Base-by-base conservation (phyloP, 2,888 invertebrate genomes). In the Ectemnius continuus region DNA sequence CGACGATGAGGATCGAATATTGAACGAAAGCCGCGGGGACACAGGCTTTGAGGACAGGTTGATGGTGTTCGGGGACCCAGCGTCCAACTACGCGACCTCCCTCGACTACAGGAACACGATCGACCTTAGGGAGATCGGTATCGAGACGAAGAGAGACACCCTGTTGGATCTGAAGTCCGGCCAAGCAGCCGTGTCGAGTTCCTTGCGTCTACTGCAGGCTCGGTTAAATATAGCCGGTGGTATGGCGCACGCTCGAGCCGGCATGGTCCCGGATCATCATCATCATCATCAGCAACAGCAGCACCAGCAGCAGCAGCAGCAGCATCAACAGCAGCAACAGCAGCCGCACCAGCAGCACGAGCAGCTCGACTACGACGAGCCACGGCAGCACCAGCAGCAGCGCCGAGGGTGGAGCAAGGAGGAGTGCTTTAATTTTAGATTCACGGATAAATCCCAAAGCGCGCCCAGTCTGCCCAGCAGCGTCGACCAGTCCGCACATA, bases 21-120 rank as follows among this genome's bases (percentile, higher is more conserved):
- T 92, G 93, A 88, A 79, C 92, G 92, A 47, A 91, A 92, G 70
- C 91, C 93, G 93, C 85, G 36, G 36, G 36, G 78, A 89, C 70
- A 88, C 86, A 67, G 84, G 87, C 82, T 78, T 89, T 87, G 75
- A 90, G 81, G 84, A 91, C 76, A 84, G 88, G 57, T 70, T 89
- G 56, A 79, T 88, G 73, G 82, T 89, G 66, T 88, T 92, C 88
- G 76, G 91, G 76, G 84, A 91, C 82, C 80, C 83, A 0, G 78
- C 70, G 14, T 67, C 78, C 57, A 86, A 82, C 66, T 86, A 87
- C 67, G 81, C 86, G 18, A 88, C 88, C 18, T 88, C 89, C 18
- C 70, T 90, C 71, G 91, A 91, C 70, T 89, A 87, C 74, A 86
- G 89, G 13, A 91, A 90, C 80, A 89, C 90, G 61, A 88, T 88